Base-by-base conservation (phyloP, 2,888 invertebrate genomes). In the Aspidapion aeneum region DNA sequence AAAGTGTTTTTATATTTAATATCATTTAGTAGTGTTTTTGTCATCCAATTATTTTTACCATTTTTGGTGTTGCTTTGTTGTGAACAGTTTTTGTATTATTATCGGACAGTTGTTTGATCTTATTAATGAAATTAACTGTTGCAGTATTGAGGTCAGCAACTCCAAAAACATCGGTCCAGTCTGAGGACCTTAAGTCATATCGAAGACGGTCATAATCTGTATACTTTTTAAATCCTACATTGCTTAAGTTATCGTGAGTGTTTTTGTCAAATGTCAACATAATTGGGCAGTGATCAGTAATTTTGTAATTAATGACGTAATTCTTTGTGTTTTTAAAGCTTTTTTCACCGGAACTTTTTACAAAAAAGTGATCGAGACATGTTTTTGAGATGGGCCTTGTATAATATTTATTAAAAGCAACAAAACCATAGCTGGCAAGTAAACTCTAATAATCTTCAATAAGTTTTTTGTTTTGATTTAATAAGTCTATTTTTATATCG, bases 31-130 rank as follows among this genome's bases (percentile, higher is more conserved):
- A 55, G n/a, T 16, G n/a, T 18, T 16, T 55, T 55, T 55, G 55
- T 55, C n/a, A 55, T 55, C 55, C 55, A 55, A n/a, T 55, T 55
- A n/a, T 55, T 19, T 55, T 55, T 55, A 9, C 18, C 18, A 55
- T 55, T 55, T 16, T 55, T 55, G n/a, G 55, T 55, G 55, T 55
- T 55, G 7, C 7, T 17, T 19, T 16, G 18, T 17, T 16, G n/a
- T n/a, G 7, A 17, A 55, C n/a, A 17, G 55, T 55, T 55, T 18
- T 9, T 17, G 55, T 55, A 17, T 55, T 55, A 12, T 55, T 9
- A 12, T 16, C 9, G 12, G 18, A 12, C 18, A 55, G 18, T 9
- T 16, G 18, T 19, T 55, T 16, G 7, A 55, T 12, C 18, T 16
- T 55, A 9, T 55, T 18, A 12, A 55, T 19, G 18, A 55, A 55